Percentiles rank a stretch among this genome's conserved stretches.
Conservation (phyloP, 1,140 invertebrate species). For the Drosophila rhopaloa region DNA sequence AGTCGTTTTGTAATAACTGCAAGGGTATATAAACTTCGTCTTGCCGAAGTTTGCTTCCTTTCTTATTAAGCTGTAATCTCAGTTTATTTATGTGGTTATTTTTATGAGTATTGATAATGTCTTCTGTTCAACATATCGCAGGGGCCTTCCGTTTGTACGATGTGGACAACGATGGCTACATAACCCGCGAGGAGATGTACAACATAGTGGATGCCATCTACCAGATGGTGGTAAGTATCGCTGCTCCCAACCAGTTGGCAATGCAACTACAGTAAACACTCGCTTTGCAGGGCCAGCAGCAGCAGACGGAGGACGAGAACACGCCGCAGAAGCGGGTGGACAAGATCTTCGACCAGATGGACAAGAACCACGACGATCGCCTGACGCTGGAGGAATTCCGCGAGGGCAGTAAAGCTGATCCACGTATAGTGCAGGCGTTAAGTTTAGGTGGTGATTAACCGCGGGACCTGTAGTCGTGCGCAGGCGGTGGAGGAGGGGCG, state of each 20-base stretch:
- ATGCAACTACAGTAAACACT: not conserved
- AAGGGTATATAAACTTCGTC: too few species aligned
- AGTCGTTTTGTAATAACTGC: too few species aligned
- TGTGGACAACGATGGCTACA: conserved; percentile 98
- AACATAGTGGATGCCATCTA: conserved; percentile 99
- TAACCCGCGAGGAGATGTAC: conserved; percentile 98
- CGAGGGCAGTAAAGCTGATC: conserved; percentile 99
- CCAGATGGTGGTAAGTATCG: conserved; percentile 96
- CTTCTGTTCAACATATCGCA: conserved; percentile 81
- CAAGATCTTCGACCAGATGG: conserved; percentile 99
- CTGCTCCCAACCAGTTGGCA: not conserved
- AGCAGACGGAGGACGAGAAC: conserved; percentile 96
- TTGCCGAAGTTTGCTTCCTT: too few species aligned
- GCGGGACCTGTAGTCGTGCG: conserved; percentile 55
- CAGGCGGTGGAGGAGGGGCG: conserved; percentile 6
- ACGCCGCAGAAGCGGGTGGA: conserved; percentile 98
- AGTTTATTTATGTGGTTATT: too few species aligned
- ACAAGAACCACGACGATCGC: conserved; percentile 97
- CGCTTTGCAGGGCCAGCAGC: conserved; percentile 91
- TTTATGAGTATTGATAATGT: not conserved
- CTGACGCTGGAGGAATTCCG: conserved; percentile 94
- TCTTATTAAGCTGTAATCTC: too few species aligned
- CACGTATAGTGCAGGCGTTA: conserved; percentile 98
- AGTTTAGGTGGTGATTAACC: conserved; percentile 88
- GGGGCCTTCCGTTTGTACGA: conserved; percentile 99